phyloP scores from a whole-genome alignment of 2,113 vertebrate species.

The Athene cunicularia region DNA sequence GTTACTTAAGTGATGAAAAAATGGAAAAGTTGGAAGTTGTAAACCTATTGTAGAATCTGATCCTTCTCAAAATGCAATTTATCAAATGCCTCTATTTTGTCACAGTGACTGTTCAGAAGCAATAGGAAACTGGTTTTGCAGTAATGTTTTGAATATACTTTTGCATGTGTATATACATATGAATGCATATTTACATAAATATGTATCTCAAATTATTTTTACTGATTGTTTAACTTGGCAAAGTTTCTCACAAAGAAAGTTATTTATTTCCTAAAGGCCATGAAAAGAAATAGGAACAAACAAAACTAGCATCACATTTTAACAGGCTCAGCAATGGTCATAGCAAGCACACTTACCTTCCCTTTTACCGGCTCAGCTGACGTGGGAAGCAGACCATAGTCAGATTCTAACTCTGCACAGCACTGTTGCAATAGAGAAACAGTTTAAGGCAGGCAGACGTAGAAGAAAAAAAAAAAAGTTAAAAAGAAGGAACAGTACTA shows the following conservation, averaged over 20 bases:
- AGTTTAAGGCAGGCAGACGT: background rate
- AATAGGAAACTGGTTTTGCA: background rate
- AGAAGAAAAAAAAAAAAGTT: background rate
- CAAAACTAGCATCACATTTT: background rate
- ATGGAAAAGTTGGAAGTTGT: fast-evolving
- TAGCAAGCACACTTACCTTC: slow-evolving; percentile 32
- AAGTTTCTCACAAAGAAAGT: background rate
- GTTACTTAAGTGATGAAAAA: background rate
- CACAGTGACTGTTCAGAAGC: background rate
- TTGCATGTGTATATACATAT: background rate
- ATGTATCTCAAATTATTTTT: background rate
- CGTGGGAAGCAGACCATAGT: background rate
- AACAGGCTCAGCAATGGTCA: background rate
- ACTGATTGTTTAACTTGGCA: background rate
- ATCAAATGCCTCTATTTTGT: background rate
- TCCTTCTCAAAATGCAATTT: background rate
- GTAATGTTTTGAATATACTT: background rate
- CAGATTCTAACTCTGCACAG: slow-evolving; percentile 1
- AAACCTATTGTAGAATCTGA: background rate
- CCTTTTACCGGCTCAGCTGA: background rate
- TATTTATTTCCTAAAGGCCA: background rate
- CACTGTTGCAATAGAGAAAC: slow-evolving; percentile 26
- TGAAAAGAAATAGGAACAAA: background rate
- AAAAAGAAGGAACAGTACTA: background rate
- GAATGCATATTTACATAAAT: background rate